These are phyloP conservation scores for Metopolophium dirhodum DNA, from an alignment of 1,140 invertebrate species.

Conservation along the genomic window DNA sequence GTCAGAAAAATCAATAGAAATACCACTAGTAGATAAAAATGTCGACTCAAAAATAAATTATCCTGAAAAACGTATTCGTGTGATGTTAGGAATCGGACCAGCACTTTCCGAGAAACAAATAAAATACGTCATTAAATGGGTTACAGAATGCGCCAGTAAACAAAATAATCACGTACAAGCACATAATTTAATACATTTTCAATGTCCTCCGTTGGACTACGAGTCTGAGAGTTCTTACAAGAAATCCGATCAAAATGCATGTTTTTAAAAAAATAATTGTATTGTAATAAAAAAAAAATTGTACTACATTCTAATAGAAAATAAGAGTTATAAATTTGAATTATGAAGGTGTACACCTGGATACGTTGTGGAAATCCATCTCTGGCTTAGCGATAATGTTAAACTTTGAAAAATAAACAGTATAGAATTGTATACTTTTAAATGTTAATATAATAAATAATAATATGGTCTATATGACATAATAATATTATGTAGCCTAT, in stretches of 20 bases:
- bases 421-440: too few relatives aligned
- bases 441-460: too few relatives aligned
- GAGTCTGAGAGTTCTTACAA: background rate
- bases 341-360: too few relatives aligned
- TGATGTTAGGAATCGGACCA: background rate
- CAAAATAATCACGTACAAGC: slow-evolving; percentile 14
- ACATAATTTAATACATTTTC: slow-evolving; percentile 33
- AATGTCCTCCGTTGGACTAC: slow-evolving; percentile 2
- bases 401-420: too few relatives aligned
- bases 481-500: too few relatives aligned
- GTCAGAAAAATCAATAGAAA: background rate
- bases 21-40: background rate
- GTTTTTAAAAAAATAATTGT: background rate
- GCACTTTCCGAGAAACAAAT: background rate
- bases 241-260: background rate
- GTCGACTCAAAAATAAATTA: background rate
- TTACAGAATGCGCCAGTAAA: background rate
- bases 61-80: background rate
- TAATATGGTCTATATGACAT: too few relatives aligned
- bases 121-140: slow-evolving; percentile 2
- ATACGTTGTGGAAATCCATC: too few relatives aligned
- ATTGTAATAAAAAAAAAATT: too few relatives aligned
- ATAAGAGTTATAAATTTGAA: background rate
- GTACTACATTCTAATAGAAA: background rate
- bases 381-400: too few relatives aligned